Percentiles rank a stretch among this genome's conserved stretches.
Conservation (phyloP, 2,888 invertebrate species). For the Calameuta idolon region DNA sequence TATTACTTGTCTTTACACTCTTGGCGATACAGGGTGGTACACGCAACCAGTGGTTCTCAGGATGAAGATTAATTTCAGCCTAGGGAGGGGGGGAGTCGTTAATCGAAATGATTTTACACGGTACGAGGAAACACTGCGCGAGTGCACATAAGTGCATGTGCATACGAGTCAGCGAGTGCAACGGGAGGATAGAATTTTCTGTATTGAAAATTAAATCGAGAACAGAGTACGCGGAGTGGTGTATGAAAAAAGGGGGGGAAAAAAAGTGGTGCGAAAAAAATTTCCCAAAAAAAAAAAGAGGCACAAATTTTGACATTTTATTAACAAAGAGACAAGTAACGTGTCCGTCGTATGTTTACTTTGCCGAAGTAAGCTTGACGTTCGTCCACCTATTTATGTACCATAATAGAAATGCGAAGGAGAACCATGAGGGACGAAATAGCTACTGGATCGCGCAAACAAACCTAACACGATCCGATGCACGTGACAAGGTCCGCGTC, state of each 20-base stretch:
- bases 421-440: background rate
- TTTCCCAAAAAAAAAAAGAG: no score
- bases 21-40: background rate
- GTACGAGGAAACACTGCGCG: conserved; percentile 30
- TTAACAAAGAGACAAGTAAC: conserved; percentile 15
- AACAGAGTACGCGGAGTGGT: conserved; percentile 26
- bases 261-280: background rate
- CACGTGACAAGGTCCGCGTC: conserved; percentile 42
- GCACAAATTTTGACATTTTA: background rate
- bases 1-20: conserved; percentile 17
- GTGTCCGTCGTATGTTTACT: background rate
- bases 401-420: background rate
- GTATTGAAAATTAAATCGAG: background rate
- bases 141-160: background rate
- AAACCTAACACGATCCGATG: conserved; percentile 19
- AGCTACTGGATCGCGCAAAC: conserved; percentile 6
- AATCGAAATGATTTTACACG: background rate
- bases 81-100: background rate
- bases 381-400: background rate
- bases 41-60: conserved; percentile 9
- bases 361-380: background rate
- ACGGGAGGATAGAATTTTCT: conserved; percentile 5
- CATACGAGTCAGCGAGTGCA: conserved; percentile 31
- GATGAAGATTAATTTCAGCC: background rate
- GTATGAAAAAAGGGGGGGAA: conserved; percentile 35